phyloP scores from a whole-genome alignment of 30 jellyfish, hydroid and myxozoan genomes.

The Turritopsis rubra region DNA sequence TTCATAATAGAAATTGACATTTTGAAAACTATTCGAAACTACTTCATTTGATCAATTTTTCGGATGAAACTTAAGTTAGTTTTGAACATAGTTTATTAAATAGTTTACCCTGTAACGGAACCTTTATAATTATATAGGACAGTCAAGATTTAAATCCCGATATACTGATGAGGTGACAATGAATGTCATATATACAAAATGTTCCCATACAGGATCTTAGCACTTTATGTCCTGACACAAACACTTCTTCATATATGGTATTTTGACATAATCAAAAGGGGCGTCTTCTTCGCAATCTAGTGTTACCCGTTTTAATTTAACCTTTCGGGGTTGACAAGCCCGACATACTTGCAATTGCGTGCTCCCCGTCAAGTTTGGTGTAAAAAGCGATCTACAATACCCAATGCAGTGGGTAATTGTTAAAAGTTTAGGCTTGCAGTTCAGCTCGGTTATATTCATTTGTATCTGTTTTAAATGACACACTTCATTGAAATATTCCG shows the following conservation, averaged over 20 bases:
- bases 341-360: neutral
- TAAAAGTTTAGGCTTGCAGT: neutral
- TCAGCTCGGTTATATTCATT: neutral
- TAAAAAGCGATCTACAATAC: neutral
- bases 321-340: neutral
- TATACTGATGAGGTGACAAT: too few relatives aligned
- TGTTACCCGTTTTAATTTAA: neutral
- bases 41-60: too few relatives aligned
- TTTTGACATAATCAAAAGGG: neutral
- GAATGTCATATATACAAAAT: too few relatives aligned
- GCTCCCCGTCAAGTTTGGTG: neutral
- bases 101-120: too few relatives aligned
- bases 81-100: too few relatives aligned
- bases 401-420: neutral
- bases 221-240: neutral
- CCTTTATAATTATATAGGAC: too few relatives aligned
- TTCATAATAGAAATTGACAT: too few relatives aligned
- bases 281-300: neutral
- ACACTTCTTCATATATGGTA: neutral
- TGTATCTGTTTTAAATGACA: neutral
- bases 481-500: neutral
- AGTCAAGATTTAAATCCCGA: too few relatives aligned
- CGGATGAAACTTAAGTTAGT: too few relatives aligned
- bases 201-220: too few relatives aligned
- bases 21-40: too few relatives aligned